Evolutionary conservation across 2,888 invertebrate genomes (phyloP), one percentile per base, ranked within the genome.

Genomic region (Crematogaster levior): DNA sequence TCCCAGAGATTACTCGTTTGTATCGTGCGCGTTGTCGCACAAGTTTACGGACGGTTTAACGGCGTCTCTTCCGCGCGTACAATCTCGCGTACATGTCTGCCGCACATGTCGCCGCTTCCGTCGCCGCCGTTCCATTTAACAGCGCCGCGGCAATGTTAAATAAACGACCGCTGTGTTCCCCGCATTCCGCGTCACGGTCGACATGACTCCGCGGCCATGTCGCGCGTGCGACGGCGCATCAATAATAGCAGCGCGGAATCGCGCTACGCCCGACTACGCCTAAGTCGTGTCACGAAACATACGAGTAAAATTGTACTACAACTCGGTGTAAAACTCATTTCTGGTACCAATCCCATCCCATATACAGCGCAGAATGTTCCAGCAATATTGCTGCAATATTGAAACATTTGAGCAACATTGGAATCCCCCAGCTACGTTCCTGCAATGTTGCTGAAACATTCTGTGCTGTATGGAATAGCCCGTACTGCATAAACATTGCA

Each of bases 221-320:
- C 37, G 27, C 46, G 46, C 65, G 24, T 9, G n/a, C 34, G 60
- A 65, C 12, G 65, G 27, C n/a, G 27, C 46, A 30, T 66, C 66
- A 66, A 66, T 66, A 46, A 46, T 30, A n/a, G n/a, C 66, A 30
- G 15, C 40, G 43, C 65, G 40, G 40, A 43, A 43, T 66, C n/a
- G n/a, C 15, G 18, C 27, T 27, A 12, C 12, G n/a, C n/a, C 7
- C 30, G n/a, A 46, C 27, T 66, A 46, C 24, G 1, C 7, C 21
- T 21, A 21, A 15, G 3, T 51, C 48, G 6, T 34, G 7, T 0
- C 34, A 6, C 6, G 34, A 34, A 34, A 34, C 34, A 1, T 34
- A 3, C 3, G 34, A 34, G 34, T 34, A 34, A 34, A n/a, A n/a
- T n/a, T n/a, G n/a, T n/a, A n/a, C n/a, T n/a, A n/a, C n/a, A n/a